Base-by-base conservation (phyloP, 53 echinoderm and acorn worm species). In the Astropecten irregularis region DNA sequence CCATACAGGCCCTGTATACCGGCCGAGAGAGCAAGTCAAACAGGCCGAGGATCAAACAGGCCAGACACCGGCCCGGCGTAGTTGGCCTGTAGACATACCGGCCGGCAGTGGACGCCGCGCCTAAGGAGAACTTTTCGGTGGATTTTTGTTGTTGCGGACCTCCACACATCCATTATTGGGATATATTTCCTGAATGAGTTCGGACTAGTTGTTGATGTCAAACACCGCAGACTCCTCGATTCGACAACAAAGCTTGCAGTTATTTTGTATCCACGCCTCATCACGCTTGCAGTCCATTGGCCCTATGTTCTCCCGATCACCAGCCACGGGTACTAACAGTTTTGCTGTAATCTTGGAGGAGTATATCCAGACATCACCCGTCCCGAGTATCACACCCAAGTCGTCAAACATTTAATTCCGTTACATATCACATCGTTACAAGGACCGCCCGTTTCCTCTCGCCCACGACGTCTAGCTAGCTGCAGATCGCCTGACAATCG, bases 51-150 rank as follows among this genome's bases (percentile, higher is more conserved):
- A n/a, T n/a, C n/a, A n/a, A n/a, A n/a, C n/a, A n/a, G n/a, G n/a
- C n/a, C n/a, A n/a, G n/a, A n/a, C n/a, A n/a, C n/a, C n/a, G n/a
- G n/a, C n/a, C n/a, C n/a, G n/a, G n/a, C n/a, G n/a, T n/a, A n/a
- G n/a, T n/a, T n/a, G n/a, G n/a, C n/a, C n/a, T n/a, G n/a, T n/a
- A n/a, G n/a, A n/a, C n/a, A n/a, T n/a, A n/a, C n/a, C n/a, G n/a
- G n/a, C n/a, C n/a, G n/a, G n/a, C n/a, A n/a, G n/a, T n/a, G n/a
- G n/a, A n/a, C n/a, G n/a, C n/a, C n/a, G n/a, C n/a, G n/a, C n/a
- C n/a, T 87, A 30, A 69, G 71, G n/a, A 69, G 54, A 11, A 39
- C 27, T 36, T 86, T 76, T 27, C 77, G 47, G 11, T 86, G 76
- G 76, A 47, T 76, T 22, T 86, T 86, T 15, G 21, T 86, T 1